These are phyloP conservation scores for Paralichthys olivaceus DNA, from an alignment of 2,113 vertebrate genomes.

Conservation along the genomic window DNA sequence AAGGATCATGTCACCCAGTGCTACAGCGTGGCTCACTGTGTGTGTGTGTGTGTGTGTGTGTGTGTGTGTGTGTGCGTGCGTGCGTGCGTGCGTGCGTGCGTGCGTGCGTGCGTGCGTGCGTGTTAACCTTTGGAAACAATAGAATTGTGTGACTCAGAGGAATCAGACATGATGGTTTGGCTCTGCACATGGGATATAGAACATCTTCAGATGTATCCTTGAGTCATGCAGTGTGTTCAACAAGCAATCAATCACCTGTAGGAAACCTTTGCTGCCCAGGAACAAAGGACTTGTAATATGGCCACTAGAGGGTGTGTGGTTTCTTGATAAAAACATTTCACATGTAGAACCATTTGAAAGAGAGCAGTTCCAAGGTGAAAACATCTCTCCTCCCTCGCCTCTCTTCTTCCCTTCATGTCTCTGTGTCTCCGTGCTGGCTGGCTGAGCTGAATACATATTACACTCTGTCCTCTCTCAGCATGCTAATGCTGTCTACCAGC, in stretches of 20 bases:
- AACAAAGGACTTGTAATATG: background rate
- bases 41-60: no score
- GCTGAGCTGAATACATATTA: constrained; percentile 61
- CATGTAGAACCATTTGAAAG: constrained; percentile 3
- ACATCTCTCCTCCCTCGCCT: background rate
- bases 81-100: no score
- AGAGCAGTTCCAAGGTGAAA: constrained; percentile 6
- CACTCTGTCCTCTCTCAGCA: constrained; percentile 29
- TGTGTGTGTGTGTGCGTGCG: no score
- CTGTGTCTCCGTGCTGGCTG: constrained; percentile 6
- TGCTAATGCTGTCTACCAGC: constrained; percentile 21
- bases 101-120: no score
- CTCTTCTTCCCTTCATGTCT: constrained; percentile 9
- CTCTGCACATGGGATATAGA: background rate
- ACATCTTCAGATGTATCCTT: background rate
- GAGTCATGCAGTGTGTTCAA: background rate
- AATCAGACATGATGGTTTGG: background rate
- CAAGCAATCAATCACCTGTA: background rate
- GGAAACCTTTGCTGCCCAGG: background rate
- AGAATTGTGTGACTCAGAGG: background rate
- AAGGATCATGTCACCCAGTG: background rate
- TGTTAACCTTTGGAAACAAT: background rate
- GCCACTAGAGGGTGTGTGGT: constrained; percentile 7
- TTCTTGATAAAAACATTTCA: background rate
- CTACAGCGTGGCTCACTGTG: no score